Evolutionary conservation across 2,888 invertebrate genomes (phyloP).

Genomic region (Dynastes maya): DNA sequence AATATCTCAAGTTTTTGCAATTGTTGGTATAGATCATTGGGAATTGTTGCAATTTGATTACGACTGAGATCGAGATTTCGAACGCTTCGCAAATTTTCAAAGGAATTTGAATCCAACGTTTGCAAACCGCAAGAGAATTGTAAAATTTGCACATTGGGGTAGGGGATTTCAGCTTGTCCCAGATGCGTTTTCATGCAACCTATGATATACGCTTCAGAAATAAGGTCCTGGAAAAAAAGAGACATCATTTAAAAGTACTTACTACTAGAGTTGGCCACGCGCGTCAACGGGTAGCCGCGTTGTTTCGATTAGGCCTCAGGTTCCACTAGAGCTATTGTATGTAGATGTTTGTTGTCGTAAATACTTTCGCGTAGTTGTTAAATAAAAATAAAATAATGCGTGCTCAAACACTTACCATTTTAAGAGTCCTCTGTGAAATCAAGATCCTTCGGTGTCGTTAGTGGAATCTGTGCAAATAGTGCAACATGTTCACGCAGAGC

Average conservation of each 20-base stretch:
- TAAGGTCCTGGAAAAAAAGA: constrained; percentile 48
- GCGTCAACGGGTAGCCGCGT: no score
- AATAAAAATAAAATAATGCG: no score
- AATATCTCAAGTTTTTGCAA: constrained; percentile 52
- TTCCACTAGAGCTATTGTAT: no score
- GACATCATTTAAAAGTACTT: background rate
- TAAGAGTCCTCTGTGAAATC: no score
- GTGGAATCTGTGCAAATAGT: no score
- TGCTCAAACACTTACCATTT: no score
- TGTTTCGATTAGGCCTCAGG: no score
- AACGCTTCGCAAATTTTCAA: constrained; percentile 52
- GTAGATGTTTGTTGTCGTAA: no score
- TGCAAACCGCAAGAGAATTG: constrained; percentile 53
- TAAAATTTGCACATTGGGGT: constrained; percentile 53
- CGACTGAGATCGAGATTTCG: constrained; percentile 52
- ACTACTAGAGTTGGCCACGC: no score
- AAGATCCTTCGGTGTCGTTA: no score
- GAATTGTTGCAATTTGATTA: constrained; percentile 55
- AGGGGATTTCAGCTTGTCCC: constrained; percentile 51
- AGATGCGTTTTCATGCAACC: constrained; percentile 48
- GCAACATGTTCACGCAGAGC: no score
- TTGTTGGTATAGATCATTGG: constrained; percentile 54
- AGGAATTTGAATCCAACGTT: constrained; percentile 49
- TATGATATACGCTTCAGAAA: constrained; percentile 39
- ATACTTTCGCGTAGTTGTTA: no score